These are phyloP conservation scores for Shargacucullia verbasci DNA, from an alignment of 2,888 invertebrate species.

Conservation along the genomic window DNA sequence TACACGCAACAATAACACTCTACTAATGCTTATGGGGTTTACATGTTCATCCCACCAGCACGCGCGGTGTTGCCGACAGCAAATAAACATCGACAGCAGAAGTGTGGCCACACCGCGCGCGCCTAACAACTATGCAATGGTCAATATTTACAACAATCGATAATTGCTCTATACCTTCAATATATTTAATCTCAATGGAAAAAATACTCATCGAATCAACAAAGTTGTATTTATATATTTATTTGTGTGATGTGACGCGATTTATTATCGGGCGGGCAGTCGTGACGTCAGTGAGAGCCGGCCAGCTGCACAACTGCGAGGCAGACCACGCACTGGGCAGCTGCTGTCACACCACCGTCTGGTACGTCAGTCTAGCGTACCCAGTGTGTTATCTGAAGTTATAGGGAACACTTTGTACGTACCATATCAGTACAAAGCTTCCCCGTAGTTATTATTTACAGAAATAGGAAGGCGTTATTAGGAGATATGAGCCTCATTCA, in stretches of 20 bases:
- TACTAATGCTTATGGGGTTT: slow-evolving; percentile 79
- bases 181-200: slow-evolving; percentile 56
- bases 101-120: slow-evolving; percentile 36
- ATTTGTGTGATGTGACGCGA: slow-evolving; percentile 13
- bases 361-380: no score
- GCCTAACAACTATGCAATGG: slow-evolving; percentile 52
- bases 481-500: not conserved
- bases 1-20: slow-evolving; percentile 58
- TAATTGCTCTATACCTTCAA: slow-evolving; percentile 66
- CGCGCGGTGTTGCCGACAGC: slow-evolving; percentile 8
- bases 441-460: slow-evolving; percentile 22
- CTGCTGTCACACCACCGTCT: no score
- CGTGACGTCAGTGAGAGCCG: not conserved
- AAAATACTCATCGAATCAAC: slow-evolving; percentile 62
- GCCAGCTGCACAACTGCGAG: slow-evolving; percentile 2
- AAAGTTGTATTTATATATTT: slow-evolving; percentile 26
- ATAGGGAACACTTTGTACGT: not conserved
- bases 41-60: slow-evolving; percentile 61
- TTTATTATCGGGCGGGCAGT: not conserved
- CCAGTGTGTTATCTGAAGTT: not conserved
- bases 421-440: not conserved
- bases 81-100: slow-evolving; percentile 14
- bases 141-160: slow-evolving; percentile 75
- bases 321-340: not conserved
- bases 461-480: not conserved